Conservation (phyloP, 1,140 invertebrate species). For the Chironomus tepperi region DNA sequence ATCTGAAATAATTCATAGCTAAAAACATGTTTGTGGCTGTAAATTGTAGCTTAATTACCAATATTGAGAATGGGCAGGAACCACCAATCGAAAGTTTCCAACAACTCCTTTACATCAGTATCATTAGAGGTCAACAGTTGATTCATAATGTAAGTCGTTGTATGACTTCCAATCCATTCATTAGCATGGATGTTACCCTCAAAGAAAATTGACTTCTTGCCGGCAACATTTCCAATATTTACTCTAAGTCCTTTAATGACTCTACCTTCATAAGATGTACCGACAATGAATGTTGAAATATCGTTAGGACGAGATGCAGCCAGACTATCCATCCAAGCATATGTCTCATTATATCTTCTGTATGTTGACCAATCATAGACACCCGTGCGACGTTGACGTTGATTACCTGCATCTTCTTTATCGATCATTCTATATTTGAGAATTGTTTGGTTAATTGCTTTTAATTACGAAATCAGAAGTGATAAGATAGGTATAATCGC, state of each 20-base stretch:
- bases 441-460: too few relatives aligned
- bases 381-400: too few relatives aligned
- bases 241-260: constrained; percentile 53
- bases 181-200: constrained; percentile 49
- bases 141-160: constrained; percentile 48
- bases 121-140: constrained; percentile 43
- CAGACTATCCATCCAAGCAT: constrained; percentile 42
- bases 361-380: constrained; percentile 42
- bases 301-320: constrained; percentile 39
- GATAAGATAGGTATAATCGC: background rate
- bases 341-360: constrained; percentile 41
- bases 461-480: background rate
- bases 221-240: background rate
- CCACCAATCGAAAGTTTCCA: constrained; percentile 50
- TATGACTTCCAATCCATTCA: constrained; percentile 59
- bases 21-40: constrained; percentile 41
- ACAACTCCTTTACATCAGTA: constrained; percentile 37
- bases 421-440: background rate
- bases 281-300: constrained; percentile 43
- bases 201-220: constrained; percentile 36
- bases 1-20: constrained; percentile 34
- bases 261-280: constrained; percentile 48
- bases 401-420: background rate
- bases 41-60: constrained; percentile 49
- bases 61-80: constrained; percentile 52